Evolutionary conservation across 2,888 invertebrate genomes (phyloP), one percentile per base, ranked within the genome.

Genomic region (Zele albiditarsus): DNA sequence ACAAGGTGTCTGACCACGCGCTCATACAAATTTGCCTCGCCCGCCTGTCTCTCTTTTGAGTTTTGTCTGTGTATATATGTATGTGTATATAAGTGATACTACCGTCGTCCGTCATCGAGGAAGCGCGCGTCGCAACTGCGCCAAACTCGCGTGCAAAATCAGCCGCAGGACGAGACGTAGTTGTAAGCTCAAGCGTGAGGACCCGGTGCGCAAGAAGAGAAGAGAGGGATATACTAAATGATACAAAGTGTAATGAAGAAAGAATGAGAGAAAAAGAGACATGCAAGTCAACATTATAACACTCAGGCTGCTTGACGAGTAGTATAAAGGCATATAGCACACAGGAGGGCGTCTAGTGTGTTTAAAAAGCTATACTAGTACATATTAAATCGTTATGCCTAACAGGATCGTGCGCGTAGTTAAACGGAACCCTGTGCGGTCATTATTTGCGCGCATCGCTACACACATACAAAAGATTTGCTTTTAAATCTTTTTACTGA

Each of bases 61-160:
- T 46, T 16, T 16, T 46, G n/a, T 46, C 0, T 46, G 25, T n/a
- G 14, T 62, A 10, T 31, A 20, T 46, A 5, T 46, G 4, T 46
- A 25, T n/a, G 14, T 62, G 14, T 31, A 20, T n/a, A 65, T n/a
- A 6, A 25, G 23, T 31, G 23, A 33, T 23, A 53, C n/a, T 38
- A 27, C 25, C 16, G 49, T 38, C 42, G 46, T 67, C 70, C 70
- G 70, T 70, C 70, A 69, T 65, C 57, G 65, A 74, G 42, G 31
- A 65, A 57, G 33, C 62, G 73, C 74, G 38, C 65, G 70, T 66
- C 38, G 38, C 66, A 65, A 72, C 65, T 73, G 63, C 65, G 69
- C 65, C 27, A 46, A 33, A 53, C 46, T 33, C 58, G 57, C 65
- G 74, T 69, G 57, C 60, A 66, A 65, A 69, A 70, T 74, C 70